Evolutionary conservation across 2,888 invertebrate genomes (phyloP).

Genomic region (Hyppa rectilinea): DNA sequence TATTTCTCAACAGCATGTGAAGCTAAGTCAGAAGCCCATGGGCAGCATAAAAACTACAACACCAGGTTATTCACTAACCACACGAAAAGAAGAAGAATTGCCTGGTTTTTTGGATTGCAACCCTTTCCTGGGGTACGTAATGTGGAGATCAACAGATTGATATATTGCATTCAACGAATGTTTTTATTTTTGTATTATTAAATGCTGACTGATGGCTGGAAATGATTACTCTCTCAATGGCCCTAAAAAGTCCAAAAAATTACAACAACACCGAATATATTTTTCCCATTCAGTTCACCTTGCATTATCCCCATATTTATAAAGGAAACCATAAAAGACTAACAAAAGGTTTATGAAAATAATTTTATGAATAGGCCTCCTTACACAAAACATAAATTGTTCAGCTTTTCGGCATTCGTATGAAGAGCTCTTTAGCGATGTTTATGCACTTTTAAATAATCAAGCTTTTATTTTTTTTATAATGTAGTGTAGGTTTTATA

Average conservation of each 20-base stretch:
- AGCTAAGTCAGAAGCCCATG: too few relatives aligned
- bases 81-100: too few relatives aligned
- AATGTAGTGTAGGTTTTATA: neutral
- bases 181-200: neutral
- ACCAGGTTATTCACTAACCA: too few relatives aligned
- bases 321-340: constrained; percentile 51
- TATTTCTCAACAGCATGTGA: too few relatives aligned
- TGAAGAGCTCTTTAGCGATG: constrained; percentile 24
- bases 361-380: constrained; percentile 49
- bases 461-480: constrained; percentile 1
- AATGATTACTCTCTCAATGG: constrained; percentile 16
- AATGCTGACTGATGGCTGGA: constrained; percentile 16
- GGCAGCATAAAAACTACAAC: too few relatives aligned
- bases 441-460: constrained; percentile 47
- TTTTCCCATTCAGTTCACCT: constrained; percentile 44
- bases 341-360: constrained; percentile 58
- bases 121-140: too few relatives aligned
- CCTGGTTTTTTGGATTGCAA: too few relatives aligned
- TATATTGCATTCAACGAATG: neutral
- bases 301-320: constrained; percentile 53
- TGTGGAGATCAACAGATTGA: neutral
- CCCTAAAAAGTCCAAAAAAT: constrained; percentile 13
- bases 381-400: constrained; percentile 31
- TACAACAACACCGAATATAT: constrained; percentile 21
- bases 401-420: constrained; percentile 46